Evolutionary conservation across 2,797 vertebrate genomes (phyloP).

Genomic region (Ceyx erithaca): DNA sequence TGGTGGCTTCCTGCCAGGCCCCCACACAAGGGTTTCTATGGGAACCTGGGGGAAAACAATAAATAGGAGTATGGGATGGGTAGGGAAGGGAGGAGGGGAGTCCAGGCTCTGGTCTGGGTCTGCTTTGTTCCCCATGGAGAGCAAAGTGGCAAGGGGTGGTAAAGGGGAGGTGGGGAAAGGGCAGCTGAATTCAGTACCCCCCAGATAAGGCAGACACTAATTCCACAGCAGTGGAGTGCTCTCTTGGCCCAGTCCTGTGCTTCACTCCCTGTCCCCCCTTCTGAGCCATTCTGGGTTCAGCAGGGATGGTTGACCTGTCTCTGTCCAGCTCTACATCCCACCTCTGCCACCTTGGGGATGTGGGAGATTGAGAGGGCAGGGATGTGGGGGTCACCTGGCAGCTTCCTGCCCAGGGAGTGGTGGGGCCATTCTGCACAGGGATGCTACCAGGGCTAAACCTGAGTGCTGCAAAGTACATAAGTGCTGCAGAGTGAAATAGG

Average conservation of each 20-base stretch:
- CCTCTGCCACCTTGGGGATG: neutral
- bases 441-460: neutral
- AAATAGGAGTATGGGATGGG: conserved; percentile 57
- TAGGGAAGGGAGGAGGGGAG: conserved; percentile 30
- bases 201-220: neutral
- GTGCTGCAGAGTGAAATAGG: neutral
- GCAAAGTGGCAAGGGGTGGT: neutral
- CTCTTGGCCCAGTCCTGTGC: neutral
- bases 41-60: conserved; percentile 68
- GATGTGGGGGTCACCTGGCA: neutral
- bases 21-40: conserved; percentile 70
- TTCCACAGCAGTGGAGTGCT: accelerated
- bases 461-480: neutral
- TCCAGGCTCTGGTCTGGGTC: neutral
- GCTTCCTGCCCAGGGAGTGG: too few species aligned
- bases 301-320: neutral
- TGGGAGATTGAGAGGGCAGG: neutral
- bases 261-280: accelerated
- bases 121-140: neutral
- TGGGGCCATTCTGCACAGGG: neutral
- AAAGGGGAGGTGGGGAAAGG: neutral
- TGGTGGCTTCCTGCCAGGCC: conserved; percentile 62
- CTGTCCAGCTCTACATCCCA: neutral
- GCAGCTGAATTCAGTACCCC: neutral
- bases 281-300: neutral